These are phyloP conservation scores for Rotaria sp. DNA, from an alignment of 2,888 invertebrate species.

Conservation along the genomic window DNA sequence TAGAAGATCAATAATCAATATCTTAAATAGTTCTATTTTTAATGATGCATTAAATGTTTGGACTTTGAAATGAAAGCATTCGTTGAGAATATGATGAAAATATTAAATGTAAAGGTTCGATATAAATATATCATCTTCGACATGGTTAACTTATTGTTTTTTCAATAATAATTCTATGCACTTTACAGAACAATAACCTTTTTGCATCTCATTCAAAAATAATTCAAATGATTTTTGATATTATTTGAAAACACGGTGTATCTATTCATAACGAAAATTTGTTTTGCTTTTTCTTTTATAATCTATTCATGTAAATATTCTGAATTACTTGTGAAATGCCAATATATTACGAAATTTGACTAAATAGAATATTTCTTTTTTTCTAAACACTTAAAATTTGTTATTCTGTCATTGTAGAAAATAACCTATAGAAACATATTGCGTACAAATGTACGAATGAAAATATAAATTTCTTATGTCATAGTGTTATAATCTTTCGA, in stretches of 20 bases:
- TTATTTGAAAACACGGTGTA: background rate
- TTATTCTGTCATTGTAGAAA: too few species aligned
- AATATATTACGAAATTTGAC: background rate
- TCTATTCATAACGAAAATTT: background rate
- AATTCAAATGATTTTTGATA: background rate
- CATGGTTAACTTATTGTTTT: background rate
- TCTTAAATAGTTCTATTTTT: background rate
- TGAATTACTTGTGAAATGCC: background rate
- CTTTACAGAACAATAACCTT: background rate
- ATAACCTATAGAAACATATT: too few species aligned
- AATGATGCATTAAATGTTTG: background rate
- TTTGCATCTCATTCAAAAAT: background rate
- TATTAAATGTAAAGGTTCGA: background rate
- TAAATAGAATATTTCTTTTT: too few species aligned
- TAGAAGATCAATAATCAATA: background rate
- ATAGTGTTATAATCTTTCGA: too few species aligned
- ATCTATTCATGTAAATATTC: background rate
- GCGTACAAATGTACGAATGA: too few species aligned
- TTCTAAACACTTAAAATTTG: too few species aligned
- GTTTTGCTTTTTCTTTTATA: background rate
- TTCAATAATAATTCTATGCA: background rate
- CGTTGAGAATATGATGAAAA: background rate
- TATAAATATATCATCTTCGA: background rate
- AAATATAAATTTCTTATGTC: too few species aligned
- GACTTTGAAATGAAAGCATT: background rate